Base-by-base conservation (phyloP, 53 echinoderm and acorn worm species). In the Mesocentrotus franciscanus region DNA sequence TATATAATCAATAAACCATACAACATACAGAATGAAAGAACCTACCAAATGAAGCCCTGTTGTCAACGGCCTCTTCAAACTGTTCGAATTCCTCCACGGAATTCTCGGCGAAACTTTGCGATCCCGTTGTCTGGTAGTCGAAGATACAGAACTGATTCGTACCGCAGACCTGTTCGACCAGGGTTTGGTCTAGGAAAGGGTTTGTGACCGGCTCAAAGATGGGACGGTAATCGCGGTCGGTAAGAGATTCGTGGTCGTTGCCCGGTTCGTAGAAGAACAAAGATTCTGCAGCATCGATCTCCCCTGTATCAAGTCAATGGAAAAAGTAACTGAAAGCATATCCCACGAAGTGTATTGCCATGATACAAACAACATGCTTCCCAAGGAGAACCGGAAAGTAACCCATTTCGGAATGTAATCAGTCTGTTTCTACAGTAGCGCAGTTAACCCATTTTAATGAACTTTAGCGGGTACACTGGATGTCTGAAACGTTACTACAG, bases 231-330 rank as follows among this genome's bases (percentile, higher is more conserved):
- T 6, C 33, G 16, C 83, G 78, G 26, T 61, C 83, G 8, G 94
- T 93, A 32, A 55, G 81, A 11, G 94, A 60, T 70, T 93, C 94
- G 84, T 93, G 94, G 26, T 81, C 83, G 61, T 60, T 81, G 58
- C 94, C 94, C 0, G 61, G 60, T 60, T 93, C 94, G 94, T 93
- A 93, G 60, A 81, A 93, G 61, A 93, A 93, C 79, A 93, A 34
- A 2, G 94, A 79, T 26, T 93, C 61, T 10, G 34, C 29, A 10
- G 94, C 78, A 60, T 57, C 35, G 18, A 93, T 61, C 26, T 93
- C 94, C 94, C 94, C 94, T 93, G 94, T 32, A 36, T 39, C 13
- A 27, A 18, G 22, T 5, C 17, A 81, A 42, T 36, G 12, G 8
- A 30, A 20, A 66, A 20, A 7, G 66, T 49, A 49, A 2, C 18